phyloP scores from a whole-genome alignment of 2,797 vertebrate genomes.

The Pangasius larnaudii region DNA sequence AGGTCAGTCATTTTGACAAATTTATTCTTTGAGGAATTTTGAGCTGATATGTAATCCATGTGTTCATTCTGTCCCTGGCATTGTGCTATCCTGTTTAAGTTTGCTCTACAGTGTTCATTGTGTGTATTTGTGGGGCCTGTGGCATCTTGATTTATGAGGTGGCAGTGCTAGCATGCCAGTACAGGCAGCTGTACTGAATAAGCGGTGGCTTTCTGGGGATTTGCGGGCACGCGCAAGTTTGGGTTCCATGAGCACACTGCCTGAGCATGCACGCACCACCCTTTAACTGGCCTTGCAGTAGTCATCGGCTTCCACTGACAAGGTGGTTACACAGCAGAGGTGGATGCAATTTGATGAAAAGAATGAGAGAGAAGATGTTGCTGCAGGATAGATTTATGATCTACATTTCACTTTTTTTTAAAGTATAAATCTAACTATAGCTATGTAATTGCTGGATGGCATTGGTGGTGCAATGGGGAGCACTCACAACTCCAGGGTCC shows the following conservation, averaged over 20 bases:
- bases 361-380: not conserved
- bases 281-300: constrained; percentile 24
- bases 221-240: constrained; percentile 39
- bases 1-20: constrained; percentile 4
- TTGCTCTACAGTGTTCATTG: constrained; percentile 29
- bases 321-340: not conserved
- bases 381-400: not conserved
- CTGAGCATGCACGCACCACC: constrained; percentile 17
- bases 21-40: constrained; percentile 17
- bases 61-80: constrained; percentile 13
- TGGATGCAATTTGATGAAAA: not conserved
- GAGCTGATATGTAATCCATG: constrained; percentile 6
- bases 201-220: constrained; percentile 57
- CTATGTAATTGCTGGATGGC: not conserved
- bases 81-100: constrained; percentile 15
- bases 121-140: constrained; percentile 34
- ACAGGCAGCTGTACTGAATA: constrained; percentile 57
- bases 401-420: too few relatives aligned
- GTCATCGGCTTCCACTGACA: not conserved
- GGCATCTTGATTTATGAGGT: constrained; percentile 57
- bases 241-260: constrained; percentile 55
- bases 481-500: not conserved
- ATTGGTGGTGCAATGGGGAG: not conserved
- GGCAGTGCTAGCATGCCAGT: constrained; percentile 52
- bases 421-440: not conserved